A percentile compares a stretch with the other conserved stretches of the same genome.
These are phyloP conservation scores for Micromesistius poutassou DNA, from an alignment of 2,797 vertebrate species.

Conservation along the genomic window DNA sequence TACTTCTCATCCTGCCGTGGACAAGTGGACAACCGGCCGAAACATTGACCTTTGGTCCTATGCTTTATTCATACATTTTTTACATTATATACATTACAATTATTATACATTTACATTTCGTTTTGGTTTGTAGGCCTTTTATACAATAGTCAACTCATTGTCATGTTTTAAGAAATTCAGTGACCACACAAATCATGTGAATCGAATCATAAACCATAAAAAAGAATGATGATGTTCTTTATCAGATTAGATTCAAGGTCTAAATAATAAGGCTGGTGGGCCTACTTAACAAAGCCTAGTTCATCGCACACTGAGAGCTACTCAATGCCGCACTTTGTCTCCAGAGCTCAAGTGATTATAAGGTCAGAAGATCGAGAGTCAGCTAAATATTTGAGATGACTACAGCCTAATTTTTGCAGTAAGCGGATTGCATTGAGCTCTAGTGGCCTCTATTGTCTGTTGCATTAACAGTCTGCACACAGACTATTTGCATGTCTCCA, in stretches of 20 bases:
- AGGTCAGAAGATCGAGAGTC: background rate
- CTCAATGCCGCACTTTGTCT: background rate
- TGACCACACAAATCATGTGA: background rate
- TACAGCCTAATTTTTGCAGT: background rate
- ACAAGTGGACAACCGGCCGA: background rate
- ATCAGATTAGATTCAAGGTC: background rate
- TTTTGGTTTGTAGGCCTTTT: background rate
- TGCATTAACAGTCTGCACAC: background rate
- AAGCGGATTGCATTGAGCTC: background rate
- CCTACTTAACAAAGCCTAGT: no score
- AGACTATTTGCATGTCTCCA: background rate
- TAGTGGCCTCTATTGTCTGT: background rate
- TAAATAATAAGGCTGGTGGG: background rate
- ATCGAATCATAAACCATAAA: background rate
- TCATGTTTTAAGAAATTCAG: background rate
- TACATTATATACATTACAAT: background rate
- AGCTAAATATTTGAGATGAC: background rate
- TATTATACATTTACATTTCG: background rate
- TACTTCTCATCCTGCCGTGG: background rate
- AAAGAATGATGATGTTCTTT: background rate
- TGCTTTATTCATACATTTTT: background rate
- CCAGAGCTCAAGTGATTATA: background rate
- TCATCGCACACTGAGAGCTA: no score
- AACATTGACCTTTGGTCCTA: background rate
- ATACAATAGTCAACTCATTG: background rate